These are phyloP conservation scores for Leptoclinus maculatus DNA, from an alignment of 2,797 vertebrate species.

Conservation along the genomic window DNA sequence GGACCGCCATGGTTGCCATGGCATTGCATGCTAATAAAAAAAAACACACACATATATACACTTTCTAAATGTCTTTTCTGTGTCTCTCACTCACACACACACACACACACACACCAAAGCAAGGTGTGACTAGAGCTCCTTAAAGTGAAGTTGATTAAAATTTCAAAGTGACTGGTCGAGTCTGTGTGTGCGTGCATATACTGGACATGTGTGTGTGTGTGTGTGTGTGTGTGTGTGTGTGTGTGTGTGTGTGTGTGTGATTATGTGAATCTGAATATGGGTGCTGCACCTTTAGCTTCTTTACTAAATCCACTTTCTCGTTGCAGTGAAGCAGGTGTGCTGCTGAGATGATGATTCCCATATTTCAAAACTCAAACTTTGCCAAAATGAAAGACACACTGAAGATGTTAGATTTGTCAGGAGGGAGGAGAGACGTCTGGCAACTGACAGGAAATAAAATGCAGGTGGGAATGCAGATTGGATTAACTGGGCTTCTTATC, in stretches of 20 bases:
- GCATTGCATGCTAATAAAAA: slow-evolving; percentile 41
- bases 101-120: slow-evolving; percentile 30
- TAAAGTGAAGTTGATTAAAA: slow-evolving; percentile 64
- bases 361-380: neutral
- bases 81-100: slow-evolving; percentile 42
- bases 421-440: slow-evolving; percentile 2
- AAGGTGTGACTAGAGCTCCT: slow-evolving; percentile 66
- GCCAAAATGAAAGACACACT: neutral
- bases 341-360: neutral
- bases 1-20: slow-evolving; percentile 73
- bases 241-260: neutral
- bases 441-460: slow-evolving; percentile 4
- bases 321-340: neutral
- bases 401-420: neutral
- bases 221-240: slow-evolving; percentile 4
- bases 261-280: slow-evolving; percentile 27
- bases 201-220: slow-evolving; percentile 8
- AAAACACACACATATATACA: slow-evolving; percentile 49
- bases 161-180: slow-evolving; percentile 61
- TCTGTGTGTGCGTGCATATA: slow-evolving; percentile 1
- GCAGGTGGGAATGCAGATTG: slow-evolving; percentile 9
- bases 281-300: slow-evolving; percentile 15
- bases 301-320: neutral
- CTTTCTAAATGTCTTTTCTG: slow-evolving; percentile 15
- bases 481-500: slow-evolving; percentile 6